Percentiles rank a stretch among this genome's conserved stretches.
These are phyloP conservation scores for Scaptomyza pallida DNA, from an alignment of 1,140 invertebrate species.

Conservation along the genomic window DNA sequence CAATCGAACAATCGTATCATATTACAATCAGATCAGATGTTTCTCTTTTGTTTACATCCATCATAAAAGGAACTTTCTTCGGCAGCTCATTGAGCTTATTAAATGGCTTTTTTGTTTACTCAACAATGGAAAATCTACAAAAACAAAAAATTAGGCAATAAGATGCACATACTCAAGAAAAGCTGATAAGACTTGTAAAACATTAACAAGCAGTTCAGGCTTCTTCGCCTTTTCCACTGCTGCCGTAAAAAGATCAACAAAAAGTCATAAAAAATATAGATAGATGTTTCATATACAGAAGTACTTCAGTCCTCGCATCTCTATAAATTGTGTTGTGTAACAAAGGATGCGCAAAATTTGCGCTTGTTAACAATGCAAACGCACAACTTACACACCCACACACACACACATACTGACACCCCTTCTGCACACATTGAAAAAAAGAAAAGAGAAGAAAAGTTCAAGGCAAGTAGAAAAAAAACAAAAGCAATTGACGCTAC, in stretches of 20 bases:
- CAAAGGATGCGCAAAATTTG: conserved; percentile 71
- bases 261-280: conserved; percentile 81
- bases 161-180: background rate
- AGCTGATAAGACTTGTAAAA: conserved; percentile 53
- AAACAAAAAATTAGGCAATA: conserved; percentile 4
- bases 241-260: conserved; percentile 73
- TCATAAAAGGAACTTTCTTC: no score
- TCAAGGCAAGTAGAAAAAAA: conserved; percentile 59
- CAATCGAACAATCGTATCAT: no score
- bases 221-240: background rate
- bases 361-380: conserved; percentile 77
- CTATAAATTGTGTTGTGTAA: conserved; percentile 68
- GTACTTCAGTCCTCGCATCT: conserved; percentile 49
- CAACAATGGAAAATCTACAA: background rate
- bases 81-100: background rate
- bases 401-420: conserved; percentile 18
- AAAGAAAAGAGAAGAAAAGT: conserved; percentile 28
- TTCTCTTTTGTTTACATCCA: no score
- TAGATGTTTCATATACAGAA: conserved; percentile 45
- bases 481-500: conserved; percentile 66
- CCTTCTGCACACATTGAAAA: background rate
- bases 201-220: conserved; percentile 53
- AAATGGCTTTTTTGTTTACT: background rate
- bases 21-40: no score
- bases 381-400: conserved; percentile 34